phyloP scores from a whole-genome alignment of 2,797 vertebrate genomes.

The Euphonia xanthogaster region DNA sequence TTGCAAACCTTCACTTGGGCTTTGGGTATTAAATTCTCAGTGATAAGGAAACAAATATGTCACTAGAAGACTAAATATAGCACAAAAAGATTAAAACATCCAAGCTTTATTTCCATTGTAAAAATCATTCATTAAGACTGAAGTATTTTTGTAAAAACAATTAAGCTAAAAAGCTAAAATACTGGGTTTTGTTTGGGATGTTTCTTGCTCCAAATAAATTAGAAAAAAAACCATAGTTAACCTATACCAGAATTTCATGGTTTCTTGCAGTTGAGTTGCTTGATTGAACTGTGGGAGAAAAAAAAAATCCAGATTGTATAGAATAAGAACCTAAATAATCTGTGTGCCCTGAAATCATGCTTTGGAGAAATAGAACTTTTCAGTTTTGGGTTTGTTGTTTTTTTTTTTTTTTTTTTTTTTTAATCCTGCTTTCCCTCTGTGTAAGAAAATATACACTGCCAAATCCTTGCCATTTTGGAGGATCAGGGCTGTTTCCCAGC shows the following conservation, averaged over 20 bases:
- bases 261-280: neutral
- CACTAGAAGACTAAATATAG: neutral
- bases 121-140: neutral
- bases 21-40: neutral
- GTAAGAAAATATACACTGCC: neutral
- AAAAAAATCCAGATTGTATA: neutral
- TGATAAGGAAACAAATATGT: neutral
- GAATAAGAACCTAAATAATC: neutral
- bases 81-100: rapidly evolving
- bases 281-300: neutral
- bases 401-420: too few species aligned
- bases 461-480: neutral
- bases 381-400: too few species aligned
- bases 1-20: neutral
- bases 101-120: neutral
- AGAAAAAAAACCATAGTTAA: neutral
- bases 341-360: neutral
- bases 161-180: neutral
- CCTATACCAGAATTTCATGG: neutral
- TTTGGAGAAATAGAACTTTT: neutral
- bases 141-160: neutral
- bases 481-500: neutral
- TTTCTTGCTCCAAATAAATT: neutral
- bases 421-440: neutral
- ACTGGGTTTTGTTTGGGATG: rapidly evolving